Conservation (phyloP, 37 sponge, comb jelly and placozoan species). For the Lycopodina hypogea region DNA sequence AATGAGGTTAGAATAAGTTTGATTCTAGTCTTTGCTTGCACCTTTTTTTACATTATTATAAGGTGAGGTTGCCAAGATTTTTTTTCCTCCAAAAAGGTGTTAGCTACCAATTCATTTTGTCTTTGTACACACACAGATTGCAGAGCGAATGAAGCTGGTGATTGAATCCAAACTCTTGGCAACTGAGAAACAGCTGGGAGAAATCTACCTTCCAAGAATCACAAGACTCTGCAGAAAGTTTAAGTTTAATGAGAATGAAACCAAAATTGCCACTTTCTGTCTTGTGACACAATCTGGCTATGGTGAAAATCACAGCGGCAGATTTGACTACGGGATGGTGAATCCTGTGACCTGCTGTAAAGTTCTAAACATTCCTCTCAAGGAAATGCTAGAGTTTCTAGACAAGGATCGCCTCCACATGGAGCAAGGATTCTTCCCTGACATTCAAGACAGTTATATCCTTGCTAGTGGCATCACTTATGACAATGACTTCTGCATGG, state of each 20-base stretch:
- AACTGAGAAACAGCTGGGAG: slow-evolving; percentile 57
- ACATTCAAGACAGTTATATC: slow-evolving; percentile 59
- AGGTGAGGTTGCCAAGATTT: no score
- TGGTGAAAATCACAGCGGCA: no score
- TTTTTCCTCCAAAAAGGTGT: no score
- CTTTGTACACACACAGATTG: slow-evolving; percentile 24
- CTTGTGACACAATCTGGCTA: slow-evolving; percentile 19
- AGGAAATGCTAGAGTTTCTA: slow-evolving; percentile 39
- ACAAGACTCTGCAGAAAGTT: slow-evolving; percentile 53
- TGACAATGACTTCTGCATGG: slow-evolving; percentile 52
- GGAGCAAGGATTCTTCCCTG: slow-evolving; percentile 76
- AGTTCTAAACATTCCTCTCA: no score
- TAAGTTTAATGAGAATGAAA: slow-evolving; percentile 62
- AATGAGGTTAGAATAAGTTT: no score
- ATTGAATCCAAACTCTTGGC: slow-evolving; percentile 22
- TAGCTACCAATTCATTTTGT: background rate
- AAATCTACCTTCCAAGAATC: slow-evolving; percentile 56
- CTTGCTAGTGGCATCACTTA: slow-evolving; percentile 41
- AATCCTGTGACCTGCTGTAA: no score
- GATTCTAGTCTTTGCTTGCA: no score
- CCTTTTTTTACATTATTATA: no score
- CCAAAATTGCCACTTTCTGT: slow-evolving; percentile 31
- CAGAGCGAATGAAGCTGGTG: slow-evolving; percentile 18
- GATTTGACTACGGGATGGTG: no score
- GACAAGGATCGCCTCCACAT: slow-evolving; percentile 53